phyloP scores from a whole-genome alignment of 1,140 invertebrate genomes.

The Caenorhabditis inopinata region DNA sequence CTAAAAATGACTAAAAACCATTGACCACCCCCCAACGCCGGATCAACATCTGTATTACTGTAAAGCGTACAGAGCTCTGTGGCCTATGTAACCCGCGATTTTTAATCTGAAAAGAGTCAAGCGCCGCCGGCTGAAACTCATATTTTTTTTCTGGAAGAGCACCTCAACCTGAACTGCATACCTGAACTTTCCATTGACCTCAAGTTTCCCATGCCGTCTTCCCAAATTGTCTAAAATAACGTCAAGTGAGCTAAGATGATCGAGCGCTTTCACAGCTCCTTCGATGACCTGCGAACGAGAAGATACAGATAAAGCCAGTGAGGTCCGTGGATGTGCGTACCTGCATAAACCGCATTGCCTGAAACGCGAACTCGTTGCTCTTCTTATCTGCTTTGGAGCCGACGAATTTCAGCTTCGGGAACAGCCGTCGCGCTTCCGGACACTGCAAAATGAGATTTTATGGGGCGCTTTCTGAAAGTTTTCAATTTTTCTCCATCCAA shows the following conservation, averaged over 20 bases:
- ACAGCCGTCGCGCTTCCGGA: conserved; percentile 45
- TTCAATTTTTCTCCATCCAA: neutral
- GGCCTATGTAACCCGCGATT: no score
- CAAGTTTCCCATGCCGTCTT: conserved; percentile 48
- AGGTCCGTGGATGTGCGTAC: neutral
- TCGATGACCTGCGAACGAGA: conserved; percentile 42
- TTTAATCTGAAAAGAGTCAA: no score
- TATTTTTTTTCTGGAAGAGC: no score
- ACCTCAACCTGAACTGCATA: neutral
- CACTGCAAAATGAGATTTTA: conserved; percentile 37
- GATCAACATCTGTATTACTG: no score
- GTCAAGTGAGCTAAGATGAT: conserved; percentile 44
- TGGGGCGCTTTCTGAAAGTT: neutral
- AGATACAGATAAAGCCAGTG: neutral
- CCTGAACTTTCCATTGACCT: conserved; percentile 46
- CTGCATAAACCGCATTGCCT: conserved; percentile 50
- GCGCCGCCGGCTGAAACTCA: no score
- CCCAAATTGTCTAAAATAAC: conserved; percentile 49
- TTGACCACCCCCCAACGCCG: no score
- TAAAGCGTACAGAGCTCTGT: no score
- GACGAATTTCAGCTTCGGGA: conserved; percentile 47
- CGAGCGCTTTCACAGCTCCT: conserved; percentile 35
- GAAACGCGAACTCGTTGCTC: conserved; percentile 47
- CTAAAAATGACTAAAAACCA: no score
- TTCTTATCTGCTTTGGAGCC: conserved; percentile 41